Evolutionary conservation across 2,113 vertebrate species (phyloP).

Genomic region (Vombatus ursinus): DNA sequence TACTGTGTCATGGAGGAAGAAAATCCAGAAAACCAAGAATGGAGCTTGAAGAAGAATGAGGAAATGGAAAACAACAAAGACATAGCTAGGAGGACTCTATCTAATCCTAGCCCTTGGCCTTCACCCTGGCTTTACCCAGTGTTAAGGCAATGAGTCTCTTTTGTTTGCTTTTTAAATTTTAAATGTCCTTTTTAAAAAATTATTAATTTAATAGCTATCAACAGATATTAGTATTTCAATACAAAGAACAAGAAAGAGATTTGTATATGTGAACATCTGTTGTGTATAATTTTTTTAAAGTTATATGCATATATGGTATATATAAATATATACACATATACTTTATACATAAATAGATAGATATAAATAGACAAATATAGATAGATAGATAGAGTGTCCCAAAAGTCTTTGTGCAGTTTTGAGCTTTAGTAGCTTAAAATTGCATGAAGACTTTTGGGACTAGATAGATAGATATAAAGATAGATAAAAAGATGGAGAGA

Average conservation of each 20-base stretch:
- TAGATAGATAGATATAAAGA: background rate
- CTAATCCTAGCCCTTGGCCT: background rate
- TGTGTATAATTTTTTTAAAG: background rate
- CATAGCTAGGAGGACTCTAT: background rate
- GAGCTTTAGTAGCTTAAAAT: background rate
- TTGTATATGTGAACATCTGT: background rate
- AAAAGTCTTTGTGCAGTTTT: background rate
- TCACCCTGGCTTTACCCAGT: background rate
- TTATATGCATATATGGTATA: too few relatives aligned
- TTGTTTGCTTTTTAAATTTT: background rate
- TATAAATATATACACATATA: too few relatives aligned
- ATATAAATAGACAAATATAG: too few relatives aligned
- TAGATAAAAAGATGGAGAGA: background rate
- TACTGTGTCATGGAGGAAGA: background rate
- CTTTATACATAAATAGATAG: too few relatives aligned
- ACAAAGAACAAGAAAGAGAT: background rate
- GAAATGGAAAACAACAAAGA: background rate
- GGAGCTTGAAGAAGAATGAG: background rate
- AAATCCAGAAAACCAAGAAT: too few relatives aligned
- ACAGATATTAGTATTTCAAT: background rate
- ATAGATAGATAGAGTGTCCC: background rate
- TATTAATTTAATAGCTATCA: background rate
- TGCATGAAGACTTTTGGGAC: background rate
- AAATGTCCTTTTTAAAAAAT: background rate
- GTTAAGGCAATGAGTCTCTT: background rate